These are phyloP conservation scores for Dicrurus megarhynchus DNA, from an alignment of 2,113 vertebrate genomes.

Conservation along the genomic window DNA sequence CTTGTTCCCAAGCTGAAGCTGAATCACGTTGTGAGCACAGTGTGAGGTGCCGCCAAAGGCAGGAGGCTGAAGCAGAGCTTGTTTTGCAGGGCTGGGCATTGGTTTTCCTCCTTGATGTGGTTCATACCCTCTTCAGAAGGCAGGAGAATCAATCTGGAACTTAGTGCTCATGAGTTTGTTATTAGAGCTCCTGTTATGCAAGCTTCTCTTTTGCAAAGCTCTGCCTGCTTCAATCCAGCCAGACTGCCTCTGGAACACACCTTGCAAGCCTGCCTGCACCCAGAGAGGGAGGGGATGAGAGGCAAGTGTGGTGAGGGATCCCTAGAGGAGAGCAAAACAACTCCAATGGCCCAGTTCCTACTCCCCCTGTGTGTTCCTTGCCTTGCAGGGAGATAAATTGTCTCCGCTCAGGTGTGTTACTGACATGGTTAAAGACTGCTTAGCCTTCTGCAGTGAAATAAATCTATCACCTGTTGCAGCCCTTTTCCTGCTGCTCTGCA, in stretches of 20 bases:
- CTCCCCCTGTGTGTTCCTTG: not conserved
- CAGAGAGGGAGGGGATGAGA: not conserved
- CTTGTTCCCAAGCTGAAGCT: not conserved
- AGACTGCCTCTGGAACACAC: not conserved
- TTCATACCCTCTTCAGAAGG: not conserved
- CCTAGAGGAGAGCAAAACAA: not conserved
- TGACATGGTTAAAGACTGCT: not conserved
- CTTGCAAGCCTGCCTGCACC: not conserved
- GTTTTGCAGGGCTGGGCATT: not conserved
- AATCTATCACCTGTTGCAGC: not conserved
- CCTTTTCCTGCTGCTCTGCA: not conserved
- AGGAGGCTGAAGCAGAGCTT: not conserved
- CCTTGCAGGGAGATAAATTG: not conserved
- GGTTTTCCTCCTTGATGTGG: not conserved
- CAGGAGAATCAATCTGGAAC: not conserved
- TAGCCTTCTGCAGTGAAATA: not conserved
- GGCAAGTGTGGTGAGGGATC: rapidly evolving
- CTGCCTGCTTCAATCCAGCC: not conserved
- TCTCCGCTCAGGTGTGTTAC: not conserved
- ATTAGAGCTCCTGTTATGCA: not conserved
- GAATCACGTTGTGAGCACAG: not conserved
- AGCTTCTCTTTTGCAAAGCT: not conserved
- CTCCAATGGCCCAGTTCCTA: not conserved
- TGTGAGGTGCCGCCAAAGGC: not conserved
- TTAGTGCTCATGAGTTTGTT: not conserved